Base-by-base conservation (phyloP, 2,113 vertebrate species). In the Galeopterus variegatus region DNA sequence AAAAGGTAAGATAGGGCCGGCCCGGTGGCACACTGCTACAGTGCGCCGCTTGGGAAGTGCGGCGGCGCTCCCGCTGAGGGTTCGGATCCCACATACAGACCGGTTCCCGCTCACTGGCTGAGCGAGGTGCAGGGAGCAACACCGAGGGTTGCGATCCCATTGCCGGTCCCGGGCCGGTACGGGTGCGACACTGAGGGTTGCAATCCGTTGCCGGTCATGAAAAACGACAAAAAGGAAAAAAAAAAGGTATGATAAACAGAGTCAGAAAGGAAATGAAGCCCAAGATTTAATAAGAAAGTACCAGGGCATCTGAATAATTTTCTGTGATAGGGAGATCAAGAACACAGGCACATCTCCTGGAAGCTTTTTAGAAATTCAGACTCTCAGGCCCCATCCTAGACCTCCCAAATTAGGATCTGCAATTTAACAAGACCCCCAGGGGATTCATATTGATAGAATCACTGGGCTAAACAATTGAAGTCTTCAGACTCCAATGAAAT, bases 381-480 rank as follows among this genome's bases (percentile, higher is more conserved):
- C 4, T 65, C 56, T 67, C 5, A 7, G 31, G 24, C 15, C 45
- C 60, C 24, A 33, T 24, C n/a, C 6, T 23, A 11, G 31, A 62
- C 7, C 21, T 65, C 36, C 70, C 48, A 56, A 79, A 26, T 88
- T 80, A 67, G 23, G 52, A 83, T 58, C 36, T 90, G 33, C 54
- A 73, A 28, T 81, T 77, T 79, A 94, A 90, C 26, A 73, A 83
- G 81, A 50, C 18, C 45, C 19, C 67, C 26, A 65, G 17, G 45
- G 72, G 56, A 94, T 9, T 96, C 1, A 8, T 77, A 89, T 77
- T 82, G 94, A 90, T 54, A 67, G 90, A 84, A 88, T 36, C 82
- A 54, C 15, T 62, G 62, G 26, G 33, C 60, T 87, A 88, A 90
- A 73, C n/a, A 62, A 23, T 23, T 75, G 65, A 94, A 85, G 23